phyloP scores from a whole-genome alignment of 1,140 invertebrate genomes.

The Drosophila tristis region DNA sequence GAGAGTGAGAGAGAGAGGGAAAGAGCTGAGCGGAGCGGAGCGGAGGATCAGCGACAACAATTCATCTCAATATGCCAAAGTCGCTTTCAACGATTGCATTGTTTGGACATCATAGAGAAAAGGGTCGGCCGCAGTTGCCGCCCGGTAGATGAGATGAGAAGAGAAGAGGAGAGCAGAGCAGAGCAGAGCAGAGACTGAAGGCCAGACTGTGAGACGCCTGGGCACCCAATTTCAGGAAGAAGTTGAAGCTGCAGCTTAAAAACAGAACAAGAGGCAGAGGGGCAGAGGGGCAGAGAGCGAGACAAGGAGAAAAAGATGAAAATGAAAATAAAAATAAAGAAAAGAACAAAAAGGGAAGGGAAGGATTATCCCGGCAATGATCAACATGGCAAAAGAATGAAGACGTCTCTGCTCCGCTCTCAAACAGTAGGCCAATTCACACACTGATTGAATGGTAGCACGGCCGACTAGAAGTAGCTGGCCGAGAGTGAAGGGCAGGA shows the following conservation, averaged over 20 bases:
- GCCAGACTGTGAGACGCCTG: constrained; percentile 59
- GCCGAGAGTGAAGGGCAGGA: too few relatives aligned
- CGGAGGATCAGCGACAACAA: constrained; percentile 50
- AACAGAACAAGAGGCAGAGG: constrained; percentile 19
- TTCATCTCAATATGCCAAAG: constrained; percentile 82
- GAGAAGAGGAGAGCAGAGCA: constrained; percentile 16
- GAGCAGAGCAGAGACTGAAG: not conserved
- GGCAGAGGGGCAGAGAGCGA: not conserved
- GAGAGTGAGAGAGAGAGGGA: constrained; percentile 8
- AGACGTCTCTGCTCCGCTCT: constrained; percentile 51
- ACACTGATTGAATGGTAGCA: constrained; percentile 31
- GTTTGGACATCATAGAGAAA: constrained; percentile 72
- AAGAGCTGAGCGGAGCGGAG: constrained; percentile 2
- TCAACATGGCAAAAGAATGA: constrained; percentile 71
- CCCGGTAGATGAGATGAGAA: constrained; percentile 12
- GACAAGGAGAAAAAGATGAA: constrained; percentile 10
- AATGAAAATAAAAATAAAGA: constrained; percentile 38
- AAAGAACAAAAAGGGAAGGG: constrained; percentile 19
- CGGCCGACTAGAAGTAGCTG: too few relatives aligned
- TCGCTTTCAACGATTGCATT: constrained; percentile 75
- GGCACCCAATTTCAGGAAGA: constrained; percentile 44
- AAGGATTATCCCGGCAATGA: constrained; percentile 82
- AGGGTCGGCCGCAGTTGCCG: constrained; percentile 17
- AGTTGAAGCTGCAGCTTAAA: constrained; percentile 42
- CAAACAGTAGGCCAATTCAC: constrained; percentile 68